Evolutionary conservation across 2,888 invertebrate species (phyloP).

Genomic region (Acheta domesticus): DNA sequence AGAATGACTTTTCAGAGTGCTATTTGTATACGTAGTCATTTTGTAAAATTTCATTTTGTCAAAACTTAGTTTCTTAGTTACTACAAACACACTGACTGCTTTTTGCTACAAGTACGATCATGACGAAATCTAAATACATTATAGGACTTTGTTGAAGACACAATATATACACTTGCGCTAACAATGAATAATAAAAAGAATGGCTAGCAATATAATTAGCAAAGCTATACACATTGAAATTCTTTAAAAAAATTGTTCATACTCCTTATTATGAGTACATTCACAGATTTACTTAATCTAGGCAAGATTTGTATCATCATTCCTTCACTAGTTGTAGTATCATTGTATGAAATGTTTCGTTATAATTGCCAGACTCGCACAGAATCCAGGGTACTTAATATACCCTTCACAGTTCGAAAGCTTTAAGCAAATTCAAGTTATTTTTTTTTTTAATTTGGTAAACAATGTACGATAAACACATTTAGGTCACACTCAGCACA

Average conservation of each 20-base stretch:
- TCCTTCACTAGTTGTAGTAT: not conserved
- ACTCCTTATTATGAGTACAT: slow-evolving; percentile 18
- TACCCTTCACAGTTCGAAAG: not conserved
- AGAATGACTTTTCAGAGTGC: slow-evolving; percentile 6
- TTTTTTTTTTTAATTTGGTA: not conserved
- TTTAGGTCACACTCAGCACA: slow-evolving; percentile 7
- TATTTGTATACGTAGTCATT: slow-evolving; percentile 18
- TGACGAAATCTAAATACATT: slow-evolving; percentile 20
- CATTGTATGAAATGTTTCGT: slow-evolving; percentile 18
- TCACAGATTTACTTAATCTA: slow-evolving; percentile 18
- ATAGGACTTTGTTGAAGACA: slow-evolving; percentile 20
- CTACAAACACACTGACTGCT: not conserved
- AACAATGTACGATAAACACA: slow-evolving; percentile 1
- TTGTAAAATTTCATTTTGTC: not conserved
- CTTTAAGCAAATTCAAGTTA: slow-evolving; percentile 5
- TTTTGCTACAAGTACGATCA: slow-evolving; percentile 20
- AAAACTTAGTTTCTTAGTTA: not conserved
- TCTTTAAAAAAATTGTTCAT: slow-evolving; percentile 11
- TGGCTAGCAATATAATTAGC: not conserved
- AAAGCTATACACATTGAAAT: slow-evolving; percentile 25
- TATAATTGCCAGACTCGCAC: not conserved
- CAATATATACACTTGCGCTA: slow-evolving; percentile 18
- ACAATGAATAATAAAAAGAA: slow-evolving; percentile 23
- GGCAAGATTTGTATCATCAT: slow-evolving; percentile 11
- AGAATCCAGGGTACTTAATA: not conserved